These are phyloP conservation scores for Emys orbicularis DNA, from an alignment of 2,797 vertebrate species.

Conservation along the genomic window DNA sequence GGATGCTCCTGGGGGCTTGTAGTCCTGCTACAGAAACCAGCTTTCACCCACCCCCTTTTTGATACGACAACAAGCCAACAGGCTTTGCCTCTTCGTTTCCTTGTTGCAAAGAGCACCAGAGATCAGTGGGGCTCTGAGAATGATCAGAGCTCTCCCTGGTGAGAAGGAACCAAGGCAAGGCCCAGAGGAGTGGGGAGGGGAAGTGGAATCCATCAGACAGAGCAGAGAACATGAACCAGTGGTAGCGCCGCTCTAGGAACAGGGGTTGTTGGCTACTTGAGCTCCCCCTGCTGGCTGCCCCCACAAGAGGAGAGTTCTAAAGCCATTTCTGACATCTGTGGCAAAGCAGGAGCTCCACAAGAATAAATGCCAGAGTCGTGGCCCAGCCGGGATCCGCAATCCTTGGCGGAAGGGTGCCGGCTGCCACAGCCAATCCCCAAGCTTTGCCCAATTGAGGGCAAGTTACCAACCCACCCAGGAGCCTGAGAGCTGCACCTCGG, in stretches of 20 bases:
- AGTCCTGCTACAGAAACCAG: not conserved
- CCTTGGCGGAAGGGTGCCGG: not conserved
- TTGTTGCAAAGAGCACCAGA: not conserved
- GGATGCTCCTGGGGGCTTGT: not conserved
- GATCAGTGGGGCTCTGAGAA: not conserved
- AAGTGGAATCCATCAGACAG: not conserved
- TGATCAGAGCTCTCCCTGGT: not conserved
- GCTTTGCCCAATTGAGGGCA: not conserved
- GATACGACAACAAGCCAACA: not conserved
- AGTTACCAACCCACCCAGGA: not conserved
- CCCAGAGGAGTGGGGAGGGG: not conserved
- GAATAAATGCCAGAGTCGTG: not conserved
- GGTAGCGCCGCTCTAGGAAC: no score
- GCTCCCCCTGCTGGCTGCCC: not conserved
- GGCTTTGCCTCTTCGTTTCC: not conserved
- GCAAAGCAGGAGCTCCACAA: not conserved
- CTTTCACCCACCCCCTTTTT: not conserved
- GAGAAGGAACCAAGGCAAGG: not conserved
- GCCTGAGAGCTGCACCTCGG: not conserved
- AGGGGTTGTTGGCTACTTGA: not conserved
- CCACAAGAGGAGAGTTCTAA: fast-evolving
- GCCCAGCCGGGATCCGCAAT: not conserved
- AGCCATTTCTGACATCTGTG: not conserved
- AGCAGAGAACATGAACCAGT: not conserved
- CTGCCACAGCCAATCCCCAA: not conserved